A percentile compares a stretch with the other conserved stretches of the same genome.
Conservation (phyloP, 2,888 invertebrate genomes). For the Oscheius sp. region DNA sequence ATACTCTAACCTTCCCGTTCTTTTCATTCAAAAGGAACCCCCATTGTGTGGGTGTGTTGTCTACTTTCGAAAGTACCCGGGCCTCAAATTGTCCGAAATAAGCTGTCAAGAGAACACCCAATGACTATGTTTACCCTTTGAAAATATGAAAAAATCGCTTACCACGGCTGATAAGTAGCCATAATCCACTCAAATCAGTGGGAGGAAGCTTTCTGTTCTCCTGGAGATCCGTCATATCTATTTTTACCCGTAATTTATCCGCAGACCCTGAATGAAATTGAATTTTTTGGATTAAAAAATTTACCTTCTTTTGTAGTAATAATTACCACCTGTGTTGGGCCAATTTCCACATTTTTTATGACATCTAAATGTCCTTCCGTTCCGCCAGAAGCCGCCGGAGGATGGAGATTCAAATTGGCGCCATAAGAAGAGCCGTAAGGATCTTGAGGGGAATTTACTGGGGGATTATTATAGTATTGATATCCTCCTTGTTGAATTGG, state of each 20-base stretch:
- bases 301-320: conserved; percentile 63
- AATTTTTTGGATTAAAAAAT: no score
- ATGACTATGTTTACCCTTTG: background rate
- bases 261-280: conserved; percentile 45
- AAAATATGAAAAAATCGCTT: conserved; percentile 8
- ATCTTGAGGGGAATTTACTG: no score
- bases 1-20: background rate
- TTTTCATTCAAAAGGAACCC: background rate
- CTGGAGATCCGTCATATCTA: conserved; percentile 67
- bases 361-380: conserved; percentile 45
- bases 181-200: conserved; percentile 64
- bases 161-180: conserved; percentile 68
- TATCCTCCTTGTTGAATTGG: background rate
- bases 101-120: background rate
- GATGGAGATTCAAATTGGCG: background rate
- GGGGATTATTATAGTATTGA: no score
- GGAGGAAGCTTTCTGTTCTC: conserved; percentile 62
- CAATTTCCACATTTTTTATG: conserved; percentile 65
- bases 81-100: background rate
- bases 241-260: conserved; percentile 55
- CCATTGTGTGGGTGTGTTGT: background rate
- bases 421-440: background rate
- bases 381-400: background rate
- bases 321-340: conserved; percentile 67
- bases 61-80: no score